Percentiles rank a stretch among this genome's conserved stretches.
Evolutionary conservation across 2,797 vertebrate genomes (phyloP).

Genomic region (Fratercula arctica): DNA sequence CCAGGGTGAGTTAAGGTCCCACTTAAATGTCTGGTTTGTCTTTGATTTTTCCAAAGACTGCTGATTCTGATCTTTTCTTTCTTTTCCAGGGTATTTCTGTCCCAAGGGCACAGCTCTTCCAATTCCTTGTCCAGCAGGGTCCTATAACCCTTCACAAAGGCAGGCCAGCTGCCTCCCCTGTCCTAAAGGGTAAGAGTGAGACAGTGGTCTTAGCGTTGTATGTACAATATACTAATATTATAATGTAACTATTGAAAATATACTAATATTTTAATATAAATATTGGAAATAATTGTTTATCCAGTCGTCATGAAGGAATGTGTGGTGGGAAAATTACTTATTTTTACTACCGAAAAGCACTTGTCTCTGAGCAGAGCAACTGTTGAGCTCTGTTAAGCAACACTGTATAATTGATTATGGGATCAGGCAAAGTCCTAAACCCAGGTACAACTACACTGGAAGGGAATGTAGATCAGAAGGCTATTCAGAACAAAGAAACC

Average conservation of each 20-base stretch:
- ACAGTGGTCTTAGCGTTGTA: fast-evolving
- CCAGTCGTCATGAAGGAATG: background rate
- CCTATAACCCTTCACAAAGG: conserved; percentile 79
- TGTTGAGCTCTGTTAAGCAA: background rate
- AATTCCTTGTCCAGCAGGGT: conserved; percentile 83
- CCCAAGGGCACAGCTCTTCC: conserved; percentile 81
- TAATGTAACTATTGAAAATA: background rate
- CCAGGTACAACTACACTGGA: background rate
- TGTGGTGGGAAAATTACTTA: background rate
- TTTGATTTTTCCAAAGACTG: background rate
- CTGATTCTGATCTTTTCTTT: background rate
- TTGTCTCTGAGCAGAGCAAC: background rate
- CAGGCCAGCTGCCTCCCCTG: conserved; percentile 83
- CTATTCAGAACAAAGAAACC: background rate
- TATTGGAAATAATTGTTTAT: background rate
- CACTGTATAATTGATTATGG: background rate
- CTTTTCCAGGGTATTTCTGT: conserved; percentile 87
- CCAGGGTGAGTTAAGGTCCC: conserved; percentile 77
- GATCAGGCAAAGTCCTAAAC: background rate
- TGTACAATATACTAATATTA: background rate
- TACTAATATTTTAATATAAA: background rate
- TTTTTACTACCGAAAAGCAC: background rate
- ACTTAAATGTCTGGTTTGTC: fast-evolving
- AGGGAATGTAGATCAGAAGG: background rate
- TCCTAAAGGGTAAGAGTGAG: conserved; percentile 82